Percentiles rank a stretch among this genome's conserved stretches.
These are phyloP conservation scores for Clinocottus analis DNA, from an alignment of 2,113 vertebrate genomes.

Conservation along the genomic window DNA sequence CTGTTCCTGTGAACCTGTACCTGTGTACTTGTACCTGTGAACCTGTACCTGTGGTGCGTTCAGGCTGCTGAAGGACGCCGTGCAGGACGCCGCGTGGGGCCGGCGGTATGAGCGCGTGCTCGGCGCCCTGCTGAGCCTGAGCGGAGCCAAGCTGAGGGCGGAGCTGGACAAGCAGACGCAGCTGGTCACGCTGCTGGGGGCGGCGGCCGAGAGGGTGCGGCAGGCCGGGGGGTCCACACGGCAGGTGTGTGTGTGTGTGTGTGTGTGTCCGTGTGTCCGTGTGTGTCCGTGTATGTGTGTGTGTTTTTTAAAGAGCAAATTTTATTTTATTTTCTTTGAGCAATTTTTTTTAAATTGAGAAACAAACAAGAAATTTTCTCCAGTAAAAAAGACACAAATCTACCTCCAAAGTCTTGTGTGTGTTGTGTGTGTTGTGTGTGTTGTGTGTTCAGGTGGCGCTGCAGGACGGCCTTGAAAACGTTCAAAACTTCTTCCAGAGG, in stretches of 20 bases:
- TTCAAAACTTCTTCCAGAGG: slow-evolving; percentile 93
- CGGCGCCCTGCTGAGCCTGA: slow-evolving; percentile 92
- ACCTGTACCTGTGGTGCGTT: no score
- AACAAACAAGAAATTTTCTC: no score
- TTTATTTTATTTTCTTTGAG: no score
- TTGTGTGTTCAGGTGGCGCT: slow-evolving; percentile 86
- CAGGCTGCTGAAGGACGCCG: slow-evolving; percentile 95
- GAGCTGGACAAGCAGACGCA: slow-evolving; percentile 93
- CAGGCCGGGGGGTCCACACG: slow-evolving; percentile 91
- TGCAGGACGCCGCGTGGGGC: slow-evolving; percentile 92
- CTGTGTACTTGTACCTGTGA: no score
- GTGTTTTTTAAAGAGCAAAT: no score
- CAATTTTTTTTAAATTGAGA: no score
- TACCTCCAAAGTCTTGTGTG: no score
- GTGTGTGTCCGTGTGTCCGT: no score
- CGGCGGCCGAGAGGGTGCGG: slow-evolving; percentile 93
- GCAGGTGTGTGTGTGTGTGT: slow-evolving; percentile 78
- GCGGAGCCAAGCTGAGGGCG: slow-evolving; percentile 88
- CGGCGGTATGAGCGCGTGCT: slow-evolving; percentile 90
- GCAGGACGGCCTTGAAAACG: slow-evolving; percentile 92
- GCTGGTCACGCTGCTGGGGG: slow-evolving; percentile 91
- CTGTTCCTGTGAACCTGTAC: no score
- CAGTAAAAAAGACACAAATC: no score
- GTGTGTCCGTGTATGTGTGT: no score
- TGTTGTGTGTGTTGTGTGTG: background rate